Evolutionary conservation across 2,113 vertebrate genomes (phyloP), one percentile per base, ranked within the genome.

Genomic region (Thomomys bottae): DNA sequence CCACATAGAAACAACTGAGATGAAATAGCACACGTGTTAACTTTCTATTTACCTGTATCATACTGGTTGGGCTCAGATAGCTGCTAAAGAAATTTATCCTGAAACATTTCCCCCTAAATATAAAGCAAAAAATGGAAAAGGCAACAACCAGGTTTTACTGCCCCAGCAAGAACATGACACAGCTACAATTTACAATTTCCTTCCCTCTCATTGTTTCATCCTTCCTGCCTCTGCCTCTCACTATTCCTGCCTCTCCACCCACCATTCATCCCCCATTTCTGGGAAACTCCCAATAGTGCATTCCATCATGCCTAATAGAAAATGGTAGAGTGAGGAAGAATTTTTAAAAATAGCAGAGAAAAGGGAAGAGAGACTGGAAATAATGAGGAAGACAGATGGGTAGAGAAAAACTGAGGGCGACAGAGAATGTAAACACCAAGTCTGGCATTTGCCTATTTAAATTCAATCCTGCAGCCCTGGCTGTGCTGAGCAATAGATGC

Each of bases 371-470:
- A 85, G 92, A 96, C 87, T 66, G 45, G 92, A 92, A 78, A 54
- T n/a, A 72, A 95, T 86, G 83, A 96, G 95, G 91, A 97, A 95
- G 96, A 94, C 89, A 94, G 82, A 86, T 96, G 86, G 21, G 96
- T 92, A 96, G 93, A 93, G 91, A 42, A 88, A 97, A 97, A 98
- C 89, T 95, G 96, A 97, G 97, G 95, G 96, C 97, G 96, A 96
- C 96, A 96, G 97, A 97, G 97, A 98, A 98, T 97, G 97, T 98
- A 97, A 98, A 96, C 93, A 89, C 96, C 97, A 97, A 98, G 97
- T 95, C 96, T 98, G 97, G 97, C 97, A 98, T 98, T 98, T 98
- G 97, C 98, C 98, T 98, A 98, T 98, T 99, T 98, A 98, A 98
- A 98, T 98, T 98, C 98, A 98, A 97, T 98, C 97, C 97, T 95